These are phyloP conservation scores for Dusona sp. DNA, from an alignment of 2,888 invertebrate genomes.

Conservation along the genomic window DNA sequence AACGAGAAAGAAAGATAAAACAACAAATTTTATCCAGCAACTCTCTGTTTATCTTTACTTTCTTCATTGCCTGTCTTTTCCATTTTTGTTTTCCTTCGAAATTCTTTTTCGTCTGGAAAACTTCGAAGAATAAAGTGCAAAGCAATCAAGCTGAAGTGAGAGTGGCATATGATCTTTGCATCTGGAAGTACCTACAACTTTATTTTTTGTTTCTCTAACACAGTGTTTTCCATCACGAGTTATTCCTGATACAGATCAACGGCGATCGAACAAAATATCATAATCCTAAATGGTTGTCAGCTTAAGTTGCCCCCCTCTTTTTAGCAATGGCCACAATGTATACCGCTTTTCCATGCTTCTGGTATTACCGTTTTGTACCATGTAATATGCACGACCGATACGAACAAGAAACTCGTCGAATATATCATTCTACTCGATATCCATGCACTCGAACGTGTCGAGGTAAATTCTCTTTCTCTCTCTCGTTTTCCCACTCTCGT, in stretches of 20 bases:
- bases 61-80: not conserved
- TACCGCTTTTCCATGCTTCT: conserved; percentile 7
- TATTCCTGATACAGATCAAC: not conserved
- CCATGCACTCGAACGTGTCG: conserved; percentile 68
- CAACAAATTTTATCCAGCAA: not conserved
- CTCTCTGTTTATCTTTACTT: conserved; percentile 11
- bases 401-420: conserved; percentile 77
- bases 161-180: not conserved
- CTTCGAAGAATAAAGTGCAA: conserved; percentile 39
- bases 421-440: conserved; percentile 81
- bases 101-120: not conserved
- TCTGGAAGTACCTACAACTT: not conserved
- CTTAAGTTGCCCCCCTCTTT: not conserved
- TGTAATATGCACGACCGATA: conserved; percentile 79
- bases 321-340: not conserved
- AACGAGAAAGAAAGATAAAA: not conserved
- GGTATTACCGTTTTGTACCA: conserved; percentile 65
- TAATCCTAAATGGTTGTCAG: not conserved
- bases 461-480: conserved; percentile 25
- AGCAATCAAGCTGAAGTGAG: conserved; percentile 48
- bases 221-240: not conserved
- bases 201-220: not conserved
- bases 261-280: not conserved
- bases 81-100: not conserved
- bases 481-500: not conserved